Conservation (phyloP, 2,113 vertebrate genomes). For the Spermophilus dauricus region DNA sequence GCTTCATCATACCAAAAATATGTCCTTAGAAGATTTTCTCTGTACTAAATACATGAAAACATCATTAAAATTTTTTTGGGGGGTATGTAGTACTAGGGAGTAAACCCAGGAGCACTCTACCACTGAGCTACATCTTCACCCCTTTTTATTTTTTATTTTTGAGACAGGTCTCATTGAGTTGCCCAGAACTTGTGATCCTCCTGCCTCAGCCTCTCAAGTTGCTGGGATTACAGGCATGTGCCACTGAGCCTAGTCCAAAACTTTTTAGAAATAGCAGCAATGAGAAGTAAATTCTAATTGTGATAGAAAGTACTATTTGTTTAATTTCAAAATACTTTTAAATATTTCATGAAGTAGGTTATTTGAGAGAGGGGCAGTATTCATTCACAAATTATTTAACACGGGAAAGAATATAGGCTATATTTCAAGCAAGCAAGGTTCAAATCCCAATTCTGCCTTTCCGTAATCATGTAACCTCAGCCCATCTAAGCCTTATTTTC, state of each 20-base stretch:
- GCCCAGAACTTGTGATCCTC: too few species aligned
- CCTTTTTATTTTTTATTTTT: too few species aligned
- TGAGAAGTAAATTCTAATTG: slow-evolving; percentile 29
- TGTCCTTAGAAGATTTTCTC: slow-evolving; percentile 12
- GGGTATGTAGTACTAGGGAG: too few species aligned
- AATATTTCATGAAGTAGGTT: neutral
- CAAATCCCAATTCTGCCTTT: neutral
- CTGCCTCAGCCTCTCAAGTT: too few species aligned
- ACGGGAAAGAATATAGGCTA: neutral
- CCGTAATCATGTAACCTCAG: neutral
- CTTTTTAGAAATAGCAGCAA: neutral
- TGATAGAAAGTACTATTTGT: slow-evolving; percentile 1
- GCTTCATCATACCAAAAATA: neutral
- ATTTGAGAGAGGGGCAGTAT: neutral
- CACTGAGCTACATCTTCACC: too few species aligned
- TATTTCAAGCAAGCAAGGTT: neutral
- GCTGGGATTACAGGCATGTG: too few species aligned
- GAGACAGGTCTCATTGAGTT: too few species aligned
- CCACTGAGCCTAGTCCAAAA: too few species aligned
- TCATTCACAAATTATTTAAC: neutral
- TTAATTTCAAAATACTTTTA: slow-evolving; percentile 42
- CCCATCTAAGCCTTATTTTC: slow-evolving; percentile 23
- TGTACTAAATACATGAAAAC: slow-evolving; percentile 16
- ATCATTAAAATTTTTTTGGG: neutral
- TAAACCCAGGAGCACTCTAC: too few species aligned